Evolutionary conservation across 2,888 invertebrate species (phyloP), one percentile per base, ranked within the genome.

Genomic region (Diloba caeruleocephala): DNA sequence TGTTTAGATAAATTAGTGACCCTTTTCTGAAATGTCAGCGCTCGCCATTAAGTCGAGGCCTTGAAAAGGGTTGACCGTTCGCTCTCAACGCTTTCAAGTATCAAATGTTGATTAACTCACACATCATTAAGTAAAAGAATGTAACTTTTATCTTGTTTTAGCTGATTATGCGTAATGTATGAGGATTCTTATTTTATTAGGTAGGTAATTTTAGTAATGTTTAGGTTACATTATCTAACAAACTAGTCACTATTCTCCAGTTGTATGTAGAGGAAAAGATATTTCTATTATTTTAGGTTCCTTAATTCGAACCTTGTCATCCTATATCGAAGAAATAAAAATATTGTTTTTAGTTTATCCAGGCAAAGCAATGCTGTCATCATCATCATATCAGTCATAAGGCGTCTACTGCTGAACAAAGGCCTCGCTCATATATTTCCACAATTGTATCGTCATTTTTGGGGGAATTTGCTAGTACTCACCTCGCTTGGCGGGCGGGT

Each of bases 1-100:
- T 85, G 90, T 87, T 89, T 84, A 89, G 88, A 91, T 91, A 90
- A 89, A 91, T 90, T 90, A 88, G 89, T 78, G 85, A 90, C 91
- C 91, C 91, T 90, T 90, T 90, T 89, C 90, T 85, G 78, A 89
- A 91, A 88, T 85, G 91, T 90, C 91, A 89, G 85, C 88, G 71
- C 73, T 77, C 73, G 71, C 83, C 87, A 90, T 90, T 90, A 90
- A 79, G 81, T 70, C 53, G 62, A 72, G 77, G 68, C 85, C 85
- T 84, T 88, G 88, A 88, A 83, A 84, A 84, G 89, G 87, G 89
- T 84, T 76, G 77, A 79, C 80, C 81, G 74, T 71, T 58, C 66
- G 57, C 63, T 58, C 71, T 74, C 76, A 72, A 73, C 73, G 74
- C 78, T 76, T 73, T 82, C 81, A 78, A 77, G 73, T 80, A 80